Base-by-base conservation (phyloP, 2,888 invertebrate species). In the Heteromyza rotundicornis region DNA sequence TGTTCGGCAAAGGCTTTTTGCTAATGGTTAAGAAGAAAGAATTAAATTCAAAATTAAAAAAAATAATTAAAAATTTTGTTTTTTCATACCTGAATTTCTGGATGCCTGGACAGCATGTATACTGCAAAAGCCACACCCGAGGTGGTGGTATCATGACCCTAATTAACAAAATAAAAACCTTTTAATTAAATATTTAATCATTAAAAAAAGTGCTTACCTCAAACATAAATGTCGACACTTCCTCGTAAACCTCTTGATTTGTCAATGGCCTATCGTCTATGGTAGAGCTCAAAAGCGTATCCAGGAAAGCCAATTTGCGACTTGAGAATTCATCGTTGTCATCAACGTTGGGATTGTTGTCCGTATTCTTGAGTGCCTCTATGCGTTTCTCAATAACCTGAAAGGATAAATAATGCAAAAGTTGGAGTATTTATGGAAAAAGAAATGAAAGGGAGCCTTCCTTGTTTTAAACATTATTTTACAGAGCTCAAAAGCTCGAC, bases 91-190 rank as follows among this genome's bases (percentile, higher is more conserved):
- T 87, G 87, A 1, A 86, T 73, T 23, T 85, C 83, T 2, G 84
- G 82, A 68, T 86, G 80, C 57, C 84, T 82, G 1, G 88, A 86
- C 0, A 88, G 77, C 62, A 86, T 80, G 66, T 83, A 85, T 0
- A 86, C 75, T 0, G 84, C 76, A 72, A 86, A 88, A 0, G 82
- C 80, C 10, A 88, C 81, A 0, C 86, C 87, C 1, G 88, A 86
- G 0, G 87, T 85, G 0, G 87, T 87, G 0, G 88, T 88, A 65
- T 88, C 87, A 64, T 87, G 87, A 1, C 87, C 87, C 86, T 86
- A 40, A n/a, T 14, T 40, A n/a, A 40, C 5, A 40, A 40, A n/a
- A 64, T 36, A 73, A 65, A 44, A n/a, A n/a, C n/a, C n/a, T n/a
- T n/a, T n/a, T n/a, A n/a, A 27, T 27, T 27, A 27, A 27, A 10